Percentiles rank a stretch among this genome's conserved stretches.
Evolutionary conservation across 2,797 vertebrate species (phyloP).

Genomic region (Parambassis ranga): DNA sequence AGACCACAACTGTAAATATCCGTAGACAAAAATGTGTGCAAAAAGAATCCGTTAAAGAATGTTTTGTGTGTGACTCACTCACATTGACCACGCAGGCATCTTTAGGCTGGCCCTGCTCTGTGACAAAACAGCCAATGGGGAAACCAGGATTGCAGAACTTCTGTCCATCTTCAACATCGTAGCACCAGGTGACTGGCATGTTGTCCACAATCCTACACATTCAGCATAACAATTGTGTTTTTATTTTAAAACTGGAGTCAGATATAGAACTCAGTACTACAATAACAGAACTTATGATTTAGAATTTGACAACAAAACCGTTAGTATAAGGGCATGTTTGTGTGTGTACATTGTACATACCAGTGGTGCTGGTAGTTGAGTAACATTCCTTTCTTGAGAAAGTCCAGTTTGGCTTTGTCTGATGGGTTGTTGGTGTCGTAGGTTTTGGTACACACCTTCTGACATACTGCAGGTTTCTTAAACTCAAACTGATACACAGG

Average conservation of each 20-base stretch:
- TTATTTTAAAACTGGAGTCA: too few relatives aligned
- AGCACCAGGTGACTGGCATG: slow-evolving; percentile 97
- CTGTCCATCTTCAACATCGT: slow-evolving; percentile 90
- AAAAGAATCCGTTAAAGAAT: too few relatives aligned
- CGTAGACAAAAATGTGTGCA: too few relatives aligned
- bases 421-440: slow-evolving; percentile 79
- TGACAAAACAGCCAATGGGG: slow-evolving; percentile 92
- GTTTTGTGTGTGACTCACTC: slow-evolving; percentile 47
- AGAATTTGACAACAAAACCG: too few relatives aligned
- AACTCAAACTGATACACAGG: slow-evolving; percentile 84
- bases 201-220: slow-evolving; percentile 90
- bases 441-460: slow-evolving; percentile 83
- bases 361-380: slow-evolving; percentile 97
- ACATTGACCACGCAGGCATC: slow-evolving; percentile 94
- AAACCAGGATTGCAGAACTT: slow-evolving; percentile 95
- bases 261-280: too few relatives aligned
- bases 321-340: not conserved
- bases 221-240: too few relatives aligned
- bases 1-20: too few relatives aligned
- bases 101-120: slow-evolving; percentile 86
- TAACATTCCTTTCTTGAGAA: slow-evolving; percentile 93
- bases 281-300: too few relatives aligned
- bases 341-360: slow-evolving; percentile 69
- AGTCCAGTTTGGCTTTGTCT: slow-evolving; percentile 87
- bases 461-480: slow-evolving; percentile 82